phyloP scores from a whole-genome alignment of 2,888 invertebrate genomes.

The Margaritifera margaritifera region DNA sequence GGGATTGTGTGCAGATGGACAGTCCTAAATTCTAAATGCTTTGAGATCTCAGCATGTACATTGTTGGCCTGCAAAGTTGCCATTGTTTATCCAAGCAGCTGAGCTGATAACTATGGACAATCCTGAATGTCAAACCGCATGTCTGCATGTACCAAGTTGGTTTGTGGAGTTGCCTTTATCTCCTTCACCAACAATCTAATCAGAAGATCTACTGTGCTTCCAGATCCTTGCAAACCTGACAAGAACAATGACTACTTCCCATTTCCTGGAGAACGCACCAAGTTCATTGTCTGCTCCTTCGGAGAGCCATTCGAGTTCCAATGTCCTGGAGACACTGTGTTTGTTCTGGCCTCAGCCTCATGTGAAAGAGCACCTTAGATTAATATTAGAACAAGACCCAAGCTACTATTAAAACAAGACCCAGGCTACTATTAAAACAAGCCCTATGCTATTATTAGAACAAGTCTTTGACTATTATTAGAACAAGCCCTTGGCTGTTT shows the following conservation, averaged over 20 bases:
- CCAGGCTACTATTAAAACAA: no score
- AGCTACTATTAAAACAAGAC: no score
- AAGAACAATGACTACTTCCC: conserved; percentile 44
- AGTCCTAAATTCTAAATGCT: no score
- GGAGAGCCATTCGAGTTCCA: conserved; percentile 44
- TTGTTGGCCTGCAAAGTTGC: background rate
- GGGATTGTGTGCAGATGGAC: no score
- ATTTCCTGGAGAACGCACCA: conserved; percentile 40
- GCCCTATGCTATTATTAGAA: no score
- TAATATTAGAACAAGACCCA: no score
- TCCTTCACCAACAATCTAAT: conserved; percentile 11
- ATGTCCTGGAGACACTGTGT: conserved; percentile 43
- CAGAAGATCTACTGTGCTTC: conserved; percentile 15
- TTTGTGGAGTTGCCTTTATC: background rate
- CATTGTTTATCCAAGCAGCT: background rate
- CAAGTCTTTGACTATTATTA: no score
- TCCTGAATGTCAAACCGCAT: background rate
- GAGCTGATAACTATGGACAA: background rate
- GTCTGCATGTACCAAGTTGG: background rate
- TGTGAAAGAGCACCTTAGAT: no score
- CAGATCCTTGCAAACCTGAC: conserved; percentile 46
- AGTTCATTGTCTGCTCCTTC: conserved; percentile 45
- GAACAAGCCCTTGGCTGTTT: no score
- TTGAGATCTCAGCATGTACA: background rate
- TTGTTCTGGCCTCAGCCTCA: conserved; percentile 14